These are phyloP conservation scores for Erythrolamprus reginae DNA, from an alignment of 2,113 vertebrate species.

Conservation along the genomic window DNA sequence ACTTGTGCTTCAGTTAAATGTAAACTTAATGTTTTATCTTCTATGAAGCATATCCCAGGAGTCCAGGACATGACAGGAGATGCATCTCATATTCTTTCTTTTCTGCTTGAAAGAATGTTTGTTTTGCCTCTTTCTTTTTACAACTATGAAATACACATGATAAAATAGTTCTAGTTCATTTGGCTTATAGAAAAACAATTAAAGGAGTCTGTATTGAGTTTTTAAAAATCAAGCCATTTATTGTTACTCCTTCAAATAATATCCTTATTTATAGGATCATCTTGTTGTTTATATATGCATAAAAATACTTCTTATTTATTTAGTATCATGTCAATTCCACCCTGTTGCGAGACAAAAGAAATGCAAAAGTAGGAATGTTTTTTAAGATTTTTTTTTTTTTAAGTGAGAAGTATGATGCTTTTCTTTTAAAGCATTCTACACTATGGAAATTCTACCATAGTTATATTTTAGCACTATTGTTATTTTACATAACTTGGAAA, in stretches of 20 bases:
- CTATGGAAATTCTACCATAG: background rate
- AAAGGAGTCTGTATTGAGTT: background rate
- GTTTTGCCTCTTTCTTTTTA: background rate
- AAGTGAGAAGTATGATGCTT: background rate
- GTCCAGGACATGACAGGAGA: background rate
- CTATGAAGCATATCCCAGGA: background rate
- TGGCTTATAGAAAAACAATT: background rate
- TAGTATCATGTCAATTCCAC: background rate
- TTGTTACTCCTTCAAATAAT: background rate
- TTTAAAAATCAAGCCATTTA: background rate
- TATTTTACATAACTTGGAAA: background rate
- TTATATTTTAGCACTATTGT: background rate
- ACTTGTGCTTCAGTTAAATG: background rate
- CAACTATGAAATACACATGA: background rate
- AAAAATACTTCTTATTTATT: background rate
- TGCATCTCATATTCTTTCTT: background rate
- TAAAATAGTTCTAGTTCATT: background rate
- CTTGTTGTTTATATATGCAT: background rate
- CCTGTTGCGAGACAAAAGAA: background rate
- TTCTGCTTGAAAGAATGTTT: background rate
- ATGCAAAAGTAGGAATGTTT: background rate
- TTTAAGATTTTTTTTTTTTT: background rate
- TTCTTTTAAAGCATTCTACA: background rate
- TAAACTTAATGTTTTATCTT: slow-evolving; percentile 1
- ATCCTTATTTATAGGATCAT: background rate